These are phyloP conservation scores for Montipora foliosa DNA, from an alignment of 64 coral and sea anemone genomes.

Conservation along the genomic window DNA sequence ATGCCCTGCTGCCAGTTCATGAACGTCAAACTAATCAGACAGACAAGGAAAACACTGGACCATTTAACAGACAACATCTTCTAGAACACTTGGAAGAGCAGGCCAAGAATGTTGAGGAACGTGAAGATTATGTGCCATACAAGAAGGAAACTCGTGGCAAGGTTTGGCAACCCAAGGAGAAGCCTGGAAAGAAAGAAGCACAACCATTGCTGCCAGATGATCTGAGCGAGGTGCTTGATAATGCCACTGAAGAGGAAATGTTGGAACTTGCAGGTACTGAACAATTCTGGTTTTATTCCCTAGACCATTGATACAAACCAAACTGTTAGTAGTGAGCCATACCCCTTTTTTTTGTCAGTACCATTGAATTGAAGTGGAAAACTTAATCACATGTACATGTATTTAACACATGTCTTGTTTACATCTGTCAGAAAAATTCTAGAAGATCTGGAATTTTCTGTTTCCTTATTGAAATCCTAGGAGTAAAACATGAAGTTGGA, in stretches of 20 bases:
- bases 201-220: slow-evolving; percentile 87
- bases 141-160: slow-evolving; percentile 99
- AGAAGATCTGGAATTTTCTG: too few relatives aligned
- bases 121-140: slow-evolving; percentile 89
- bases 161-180: slow-evolving; percentile 84
- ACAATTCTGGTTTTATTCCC: too few relatives aligned
- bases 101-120: slow-evolving; percentile 81
- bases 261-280: slow-evolving; percentile 88
- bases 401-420: too few relatives aligned
- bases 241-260: slow-evolving; percentile 91
- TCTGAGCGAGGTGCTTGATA: slow-evolving; percentile 89
- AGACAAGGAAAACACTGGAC: slow-evolving; percentile 76
- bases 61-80: slow-evolving; percentile 82
- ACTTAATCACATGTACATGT: too few relatives aligned
- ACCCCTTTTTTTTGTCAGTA: too few relatives aligned
- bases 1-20: slow-evolving; percentile 78
- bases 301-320: too few relatives aligned
- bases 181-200: slow-evolving; percentile 59
- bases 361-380: too few relatives aligned
- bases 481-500: too few relatives aligned
- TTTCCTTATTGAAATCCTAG: too few relatives aligned
- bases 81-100: slow-evolving; percentile 86
- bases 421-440: too few relatives aligned
- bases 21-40: slow-evolving; percentile 86
- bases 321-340: too few relatives aligned